Conservation (phyloP, 1,140 invertebrate species). For the Charaxes varanes region DNA sequence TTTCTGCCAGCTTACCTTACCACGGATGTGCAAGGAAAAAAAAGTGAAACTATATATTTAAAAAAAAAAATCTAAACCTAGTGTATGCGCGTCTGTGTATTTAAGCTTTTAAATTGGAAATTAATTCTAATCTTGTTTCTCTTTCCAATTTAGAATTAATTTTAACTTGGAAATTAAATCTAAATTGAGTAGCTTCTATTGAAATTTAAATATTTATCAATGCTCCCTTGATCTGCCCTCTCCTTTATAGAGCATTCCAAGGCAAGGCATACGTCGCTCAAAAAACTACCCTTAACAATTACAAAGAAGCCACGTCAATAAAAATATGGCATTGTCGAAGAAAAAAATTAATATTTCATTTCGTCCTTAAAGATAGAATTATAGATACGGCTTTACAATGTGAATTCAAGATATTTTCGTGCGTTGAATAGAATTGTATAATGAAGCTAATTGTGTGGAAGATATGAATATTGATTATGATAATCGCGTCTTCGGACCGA, state of each 20-base stretch:
- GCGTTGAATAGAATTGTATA: conserved; percentile 46
- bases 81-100: too few relatives aligned
- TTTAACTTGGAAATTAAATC: background rate
- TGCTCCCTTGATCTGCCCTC: too few relatives aligned
- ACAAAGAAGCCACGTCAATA: conserved; percentile 50
- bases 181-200: background rate
- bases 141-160: background rate
- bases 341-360: conserved; percentile 61
- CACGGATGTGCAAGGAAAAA: background rate
- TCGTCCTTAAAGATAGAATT: conserved; percentile 48
- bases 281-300: conserved; percentile 16
- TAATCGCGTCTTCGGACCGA: conserved; percentile 31
- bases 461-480: conserved; percentile 63
- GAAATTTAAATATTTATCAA: too few relatives aligned
- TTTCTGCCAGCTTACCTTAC: conserved; percentile 5
- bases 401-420: conserved; percentile 58
- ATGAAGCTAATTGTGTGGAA: conserved; percentile 67
- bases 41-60: background rate
- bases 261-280: background rate
- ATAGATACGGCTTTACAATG: conserved; percentile 58
- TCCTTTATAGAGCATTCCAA: conserved; percentile 3
- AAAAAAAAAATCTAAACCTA: too few relatives aligned
- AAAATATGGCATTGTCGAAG: conserved; percentile 55
- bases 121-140: too few relatives aligned
- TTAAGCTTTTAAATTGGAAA: too few relatives aligned